Evolutionary conservation across 2,113 vertebrate genomes (phyloP), one percentile per base, ranked within the genome.

Genomic region (Chaetodon trifascialis): DNA sequence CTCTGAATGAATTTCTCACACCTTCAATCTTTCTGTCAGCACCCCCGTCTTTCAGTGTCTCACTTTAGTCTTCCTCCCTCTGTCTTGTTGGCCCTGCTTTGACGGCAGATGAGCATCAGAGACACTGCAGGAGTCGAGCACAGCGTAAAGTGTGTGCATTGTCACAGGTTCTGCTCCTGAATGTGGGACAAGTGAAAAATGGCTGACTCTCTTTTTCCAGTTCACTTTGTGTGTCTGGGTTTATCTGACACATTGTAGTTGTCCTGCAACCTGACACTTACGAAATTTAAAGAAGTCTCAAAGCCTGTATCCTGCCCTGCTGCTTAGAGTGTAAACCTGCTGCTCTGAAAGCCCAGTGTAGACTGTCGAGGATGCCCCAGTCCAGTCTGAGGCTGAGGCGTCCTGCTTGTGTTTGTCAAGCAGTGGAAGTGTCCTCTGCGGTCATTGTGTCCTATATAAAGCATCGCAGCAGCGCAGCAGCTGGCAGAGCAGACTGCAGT

Each of bases 391-490:
- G 55, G n/a, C 64, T 30, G 30, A 30, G 30, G 30, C 30, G 3
- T 30, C 30, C 30, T 30, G 30, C 30, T 30, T 30, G 30, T 30
- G 30, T 30, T 30, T 30, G 30, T 30, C 30, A 30, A 30, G 30
- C 30, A 30, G 30, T 30, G n/a, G 49, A 63, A 30, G 30, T 30
- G 30, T 30, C 30, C 30, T 30, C 30, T 21, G 47, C 49, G 58
- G 21, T 40, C 58, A 40, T 56, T 54, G 67, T 73, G 54, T 73
- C 68, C 67, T 19, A 12, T 10, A 9, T 55, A 21, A 55, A 64
- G 73, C 82, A 74, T 80, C 83, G 36, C 52, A 68, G 65, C 82
- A 82, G 83, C 83, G 34, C 51, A 68, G 65, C 83, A 83, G 84
- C 84, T 85, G 84, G 66, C 70, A 46, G 60, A 69, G 64, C 79